Conservation (phyloP, 2,888 invertebrate species). For the Drosophila macrospina region DNA sequence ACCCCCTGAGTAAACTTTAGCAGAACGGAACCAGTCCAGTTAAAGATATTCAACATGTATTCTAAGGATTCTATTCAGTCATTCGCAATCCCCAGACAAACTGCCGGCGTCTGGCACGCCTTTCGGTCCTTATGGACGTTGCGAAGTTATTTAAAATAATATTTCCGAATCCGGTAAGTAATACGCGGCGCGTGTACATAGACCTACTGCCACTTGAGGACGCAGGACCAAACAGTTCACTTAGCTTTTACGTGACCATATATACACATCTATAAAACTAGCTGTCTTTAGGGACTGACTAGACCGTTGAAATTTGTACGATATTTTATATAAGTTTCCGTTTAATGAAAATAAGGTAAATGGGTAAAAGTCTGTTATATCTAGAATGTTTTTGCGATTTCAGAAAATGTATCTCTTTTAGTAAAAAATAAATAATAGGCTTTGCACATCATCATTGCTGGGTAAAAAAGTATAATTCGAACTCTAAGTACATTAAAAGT, state of each 20-base stretch:
- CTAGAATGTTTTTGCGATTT: too few species aligned
- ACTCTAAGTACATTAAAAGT: too few species aligned
- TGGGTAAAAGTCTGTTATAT: too few species aligned
- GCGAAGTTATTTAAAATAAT: constrained; percentile 76
- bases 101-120: constrained; percentile 22
- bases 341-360: too few species aligned
- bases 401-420: too few species aligned
- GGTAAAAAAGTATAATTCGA: too few species aligned
- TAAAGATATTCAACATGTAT: constrained; percentile 19
- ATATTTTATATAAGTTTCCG: too few species aligned
- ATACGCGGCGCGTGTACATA: constrained; percentile 70
- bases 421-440: too few species aligned
- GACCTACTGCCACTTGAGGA: constrained; percentile 6
- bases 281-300: background rate
- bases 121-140: constrained; percentile 40
- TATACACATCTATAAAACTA: background rate
- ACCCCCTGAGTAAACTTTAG: constrained; percentile 20
- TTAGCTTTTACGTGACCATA: background rate
- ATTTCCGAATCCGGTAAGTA: constrained; percentile 78
- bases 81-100: constrained; percentile 23
- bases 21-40: constrained; percentile 39
- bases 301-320: background rate
- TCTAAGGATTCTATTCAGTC: constrained; percentile 23
- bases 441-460: too few species aligned
- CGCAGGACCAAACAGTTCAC: background rate